Conservation (phyloP, 2,113 vertebrate genomes). For the Pogona vitticeps region DNA sequence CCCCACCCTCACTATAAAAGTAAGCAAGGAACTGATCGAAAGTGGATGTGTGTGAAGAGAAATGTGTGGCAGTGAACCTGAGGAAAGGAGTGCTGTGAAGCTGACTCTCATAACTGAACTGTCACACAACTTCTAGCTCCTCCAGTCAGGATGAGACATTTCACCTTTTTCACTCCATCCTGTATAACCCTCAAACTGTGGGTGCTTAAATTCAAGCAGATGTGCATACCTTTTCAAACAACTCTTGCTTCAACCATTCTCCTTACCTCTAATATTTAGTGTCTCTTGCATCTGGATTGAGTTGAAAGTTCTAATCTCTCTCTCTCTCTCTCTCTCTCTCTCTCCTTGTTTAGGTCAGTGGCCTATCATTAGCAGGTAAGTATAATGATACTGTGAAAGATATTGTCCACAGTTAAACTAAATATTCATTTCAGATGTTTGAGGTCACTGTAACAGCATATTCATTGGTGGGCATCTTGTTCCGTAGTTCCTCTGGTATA, state of each 20-base stretch:
- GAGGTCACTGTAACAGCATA: no score
- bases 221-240: not conserved
- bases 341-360: no score
- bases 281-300: not conserved
- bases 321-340: no score
- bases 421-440: no score
- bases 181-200: not conserved
- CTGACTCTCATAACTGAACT: not conserved
- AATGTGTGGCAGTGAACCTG: not conserved
- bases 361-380: no score
- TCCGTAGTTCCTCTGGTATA: no score
- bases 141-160: not conserved
- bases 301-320: not conserved
- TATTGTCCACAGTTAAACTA: no score
- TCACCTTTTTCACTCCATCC: not conserved
- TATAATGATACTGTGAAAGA: no score
- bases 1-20: no score
- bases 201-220: not conserved
- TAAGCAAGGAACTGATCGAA: not conserved
- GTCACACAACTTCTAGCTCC: not conserved
- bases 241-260: not conserved
- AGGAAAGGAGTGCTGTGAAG: not conserved
- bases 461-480: no score
- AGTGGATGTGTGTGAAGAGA: not conserved
- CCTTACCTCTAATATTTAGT: not conserved